Evolutionary conservation across 2,797 vertebrate species (phyloP), one percentile per base, ranked within the genome.

Genomic region (Sciurus carolinensis): DNA sequence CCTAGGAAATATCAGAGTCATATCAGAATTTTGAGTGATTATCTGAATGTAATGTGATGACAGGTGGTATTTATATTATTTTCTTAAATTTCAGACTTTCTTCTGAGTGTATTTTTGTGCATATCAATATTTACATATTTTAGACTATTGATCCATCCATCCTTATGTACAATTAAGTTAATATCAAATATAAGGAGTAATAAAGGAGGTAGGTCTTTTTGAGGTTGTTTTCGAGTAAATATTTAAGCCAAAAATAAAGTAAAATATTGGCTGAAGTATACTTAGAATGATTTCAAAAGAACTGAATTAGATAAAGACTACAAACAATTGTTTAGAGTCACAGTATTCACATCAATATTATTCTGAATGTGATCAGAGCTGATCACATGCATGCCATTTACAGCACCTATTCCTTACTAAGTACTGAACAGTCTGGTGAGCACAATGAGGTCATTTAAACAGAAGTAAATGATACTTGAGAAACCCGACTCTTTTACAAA

Each of bases 401-500:
- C 5, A 67, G n/a, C n/a, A 66, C 8, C 26, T 39, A 5, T 62
- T 87, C 20, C 24, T 14, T 50, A 39, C 75, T 44, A 54, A 47
- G 69, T 82, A 92, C 11, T 87, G 76, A 79, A 47, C 33, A 79
- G n/a, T 79, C 50, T 81, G 50, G 52, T 71, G 85, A 96, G 80
- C 50, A 90, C 79, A 80, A 73, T 47, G 33, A 81, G 54, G 30
- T 94, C 47, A 92, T 92, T 69, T 69, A 77, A 85, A 59, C 36
- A 88, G 9, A 94, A 44, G 36, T 52, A 83, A 92, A 92, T 8
- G 67, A 80, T 62, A 59, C 79, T 47, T 95, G 84, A 69, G 72
- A 95, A 64, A 86, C 9, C 57, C 85, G 92, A 80, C 84, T 91
- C 44, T 39, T 90, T 95, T 94, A 69, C 20, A 90, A 81, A n/a